phyloP scores from a whole-genome alignment of 2,797 vertebrate genomes.

The Halcyon badia region DNA sequence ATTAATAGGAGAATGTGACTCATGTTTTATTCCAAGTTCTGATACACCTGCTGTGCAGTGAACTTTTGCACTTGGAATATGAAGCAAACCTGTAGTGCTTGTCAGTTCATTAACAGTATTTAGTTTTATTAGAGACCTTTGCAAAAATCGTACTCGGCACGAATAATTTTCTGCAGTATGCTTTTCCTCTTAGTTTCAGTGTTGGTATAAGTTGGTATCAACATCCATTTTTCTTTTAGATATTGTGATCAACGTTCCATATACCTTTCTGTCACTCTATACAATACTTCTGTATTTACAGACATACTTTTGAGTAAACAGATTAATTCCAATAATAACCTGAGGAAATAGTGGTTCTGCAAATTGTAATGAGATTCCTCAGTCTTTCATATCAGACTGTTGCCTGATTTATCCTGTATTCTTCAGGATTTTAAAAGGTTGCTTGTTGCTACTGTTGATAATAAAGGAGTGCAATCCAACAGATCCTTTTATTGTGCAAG shows the following conservation, averaged over 20 bases:
- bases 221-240: background rate
- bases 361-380: background rate
- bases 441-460: background rate
- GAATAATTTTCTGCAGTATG: background rate
- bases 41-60: background rate
- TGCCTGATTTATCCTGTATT: background rate
- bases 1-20: constrained; percentile 31
- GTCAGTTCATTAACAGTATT: constrained; percentile 11
- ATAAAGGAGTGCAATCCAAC: background rate
- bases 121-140: background rate
- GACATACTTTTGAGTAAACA: background rate
- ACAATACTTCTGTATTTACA: background rate
- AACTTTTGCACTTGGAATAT: constrained; percentile 43
- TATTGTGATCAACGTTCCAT: background rate
- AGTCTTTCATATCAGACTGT: background rate
- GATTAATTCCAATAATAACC: background rate
- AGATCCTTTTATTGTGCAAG: background rate
- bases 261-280: background rate
- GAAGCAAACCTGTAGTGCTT: constrained; percentile 11
- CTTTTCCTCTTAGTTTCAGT: background rate
- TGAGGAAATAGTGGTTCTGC: background rate
- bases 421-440: background rate
- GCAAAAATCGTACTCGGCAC: background rate
- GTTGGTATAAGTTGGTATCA: background rate
- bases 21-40: constrained; percentile 36